Conservation (phyloP, 2,113 vertebrate species). For the Strix aluco region DNA sequence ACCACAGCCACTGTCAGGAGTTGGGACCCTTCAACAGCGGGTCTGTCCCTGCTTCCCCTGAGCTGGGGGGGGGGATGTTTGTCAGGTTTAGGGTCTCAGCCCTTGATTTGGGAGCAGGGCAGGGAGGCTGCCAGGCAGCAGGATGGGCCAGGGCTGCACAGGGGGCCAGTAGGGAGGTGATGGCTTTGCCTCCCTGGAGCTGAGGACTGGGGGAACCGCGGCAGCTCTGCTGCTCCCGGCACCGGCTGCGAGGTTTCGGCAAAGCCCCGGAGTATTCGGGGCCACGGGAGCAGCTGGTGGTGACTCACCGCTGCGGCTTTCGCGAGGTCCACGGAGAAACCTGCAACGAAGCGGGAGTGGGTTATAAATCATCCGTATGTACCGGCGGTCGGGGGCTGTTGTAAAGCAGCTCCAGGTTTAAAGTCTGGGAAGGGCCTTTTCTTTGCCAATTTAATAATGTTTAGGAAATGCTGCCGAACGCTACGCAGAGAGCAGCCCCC, state of each 20-base stretch:
- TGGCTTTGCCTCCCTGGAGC: background rate
- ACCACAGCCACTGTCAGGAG: background rate
- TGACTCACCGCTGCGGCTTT: constrained; percentile 36
- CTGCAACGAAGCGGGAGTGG: background rate
- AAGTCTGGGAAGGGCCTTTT: background rate
- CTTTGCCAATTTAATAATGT: background rate
- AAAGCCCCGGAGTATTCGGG: background rate
- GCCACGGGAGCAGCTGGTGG: rapidly evolving
- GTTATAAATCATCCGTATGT: rapidly evolving
- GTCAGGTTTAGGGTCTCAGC: background rate
- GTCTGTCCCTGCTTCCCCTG: background rate
- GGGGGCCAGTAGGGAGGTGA: rapidly evolving
- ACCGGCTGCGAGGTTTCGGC: background rate
- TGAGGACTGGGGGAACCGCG: rapidly evolving
- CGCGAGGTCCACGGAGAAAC: background rate
- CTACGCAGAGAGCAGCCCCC: background rate
- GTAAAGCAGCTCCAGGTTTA: background rate
- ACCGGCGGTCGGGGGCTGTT: rapidly evolving
- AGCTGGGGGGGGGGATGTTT: background rate
- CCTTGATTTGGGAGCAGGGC: background rate
- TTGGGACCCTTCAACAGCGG: rapidly evolving
- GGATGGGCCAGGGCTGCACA: background rate
- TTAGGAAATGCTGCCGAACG: rapidly evolving
- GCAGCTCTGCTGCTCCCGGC: background rate
- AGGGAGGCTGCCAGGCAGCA: background rate